phyloP scores from a whole-genome alignment of 2,888 invertebrate genomes.

The Eudasyphora cyanicolor region DNA sequence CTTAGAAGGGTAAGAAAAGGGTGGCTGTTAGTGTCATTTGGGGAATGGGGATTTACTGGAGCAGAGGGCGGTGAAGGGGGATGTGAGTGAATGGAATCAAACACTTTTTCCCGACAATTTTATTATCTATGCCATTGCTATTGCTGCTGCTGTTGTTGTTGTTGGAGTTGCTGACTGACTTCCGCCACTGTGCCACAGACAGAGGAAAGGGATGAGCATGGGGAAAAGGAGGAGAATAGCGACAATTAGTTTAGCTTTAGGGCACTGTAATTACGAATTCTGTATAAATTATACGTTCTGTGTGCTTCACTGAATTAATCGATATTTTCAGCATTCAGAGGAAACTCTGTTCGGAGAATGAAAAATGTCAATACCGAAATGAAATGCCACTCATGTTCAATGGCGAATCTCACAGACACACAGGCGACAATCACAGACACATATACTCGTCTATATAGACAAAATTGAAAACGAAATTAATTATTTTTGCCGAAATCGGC shows the following conservation, averaged over 20 bases:
- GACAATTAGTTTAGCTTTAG: slow-evolving; percentile 26
- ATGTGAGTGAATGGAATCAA: neutral
- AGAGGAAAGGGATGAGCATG: too few species aligned
- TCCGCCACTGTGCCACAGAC: slow-evolving; percentile 3
- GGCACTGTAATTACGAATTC: slow-evolving; percentile 26
- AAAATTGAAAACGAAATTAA: slow-evolving; percentile 11
- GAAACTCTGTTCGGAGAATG: neutral
- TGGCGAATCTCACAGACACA: too few species aligned
- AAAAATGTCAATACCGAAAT: slow-evolving; percentile 26
- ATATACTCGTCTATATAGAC: neutral
- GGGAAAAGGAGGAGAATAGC: slow-evolving; percentile 19
- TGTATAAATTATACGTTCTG: slow-evolving; percentile 15
- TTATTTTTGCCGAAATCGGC: neutral
- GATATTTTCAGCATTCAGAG: slow-evolving; percentile 9
- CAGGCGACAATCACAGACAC: too few species aligned
- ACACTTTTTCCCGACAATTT: slow-evolving; percentile 35
- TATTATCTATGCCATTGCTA: slow-evolving; percentile 36
- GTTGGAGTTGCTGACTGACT: neutral
- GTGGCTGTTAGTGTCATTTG: neutral
- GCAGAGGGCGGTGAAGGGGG: neutral
- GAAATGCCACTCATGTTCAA: slow-evolving; percentile 7
- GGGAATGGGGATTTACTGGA: slow-evolving; percentile 8
- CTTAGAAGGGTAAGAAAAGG: too few species aligned
- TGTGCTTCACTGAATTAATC: slow-evolving; percentile 12
- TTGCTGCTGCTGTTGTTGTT: slow-evolving; percentile 35